Evolutionary conservation across 2,888 invertebrate species (phyloP).

Genomic region (Ornithoptera priamus): DNA sequence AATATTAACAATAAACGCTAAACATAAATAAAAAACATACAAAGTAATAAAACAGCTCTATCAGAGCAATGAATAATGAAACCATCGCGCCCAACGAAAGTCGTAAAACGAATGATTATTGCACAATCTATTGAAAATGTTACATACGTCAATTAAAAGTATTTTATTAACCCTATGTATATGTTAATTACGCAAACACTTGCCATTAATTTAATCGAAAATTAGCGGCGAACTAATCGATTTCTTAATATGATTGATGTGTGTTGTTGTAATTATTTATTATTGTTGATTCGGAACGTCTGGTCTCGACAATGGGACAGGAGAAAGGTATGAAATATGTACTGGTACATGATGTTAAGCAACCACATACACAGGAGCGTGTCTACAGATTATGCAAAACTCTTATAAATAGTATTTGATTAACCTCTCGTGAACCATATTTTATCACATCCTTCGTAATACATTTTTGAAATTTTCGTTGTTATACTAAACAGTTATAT

Average conservation of each 20-base stretch:
- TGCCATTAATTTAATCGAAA: slow-evolving; percentile 27
- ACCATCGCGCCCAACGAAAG: background rate
- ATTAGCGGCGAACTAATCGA: slow-evolving; percentile 24
- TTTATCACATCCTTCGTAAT: too few species aligned
- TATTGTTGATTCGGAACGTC: slow-evolving; percentile 24
- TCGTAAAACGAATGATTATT: slow-evolving; percentile 10
- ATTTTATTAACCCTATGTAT: slow-evolving; percentile 19
- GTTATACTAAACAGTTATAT: too few species aligned
- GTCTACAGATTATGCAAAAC: background rate
- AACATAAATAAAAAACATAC: background rate
- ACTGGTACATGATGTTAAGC: slow-evolving; percentile 1
- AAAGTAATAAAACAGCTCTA: background rate
- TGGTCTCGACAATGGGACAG: slow-evolving; percentile 8
- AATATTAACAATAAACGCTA: slow-evolving; percentile 5
- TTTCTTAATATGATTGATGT: slow-evolving; percentile 31
- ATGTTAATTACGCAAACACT: slow-evolving; percentile 25
- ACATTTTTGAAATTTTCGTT: too few species aligned
- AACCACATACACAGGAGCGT: slow-evolving; percentile 4
- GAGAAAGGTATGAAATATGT: slow-evolving; percentile 1
- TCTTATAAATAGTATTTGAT: background rate
- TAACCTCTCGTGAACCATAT: background rate
- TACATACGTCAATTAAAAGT: slow-evolving; percentile 15
- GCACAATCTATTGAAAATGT: slow-evolving; percentile 5
- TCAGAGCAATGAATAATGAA: background rate
- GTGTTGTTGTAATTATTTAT: slow-evolving; percentile 14